Conservation (phyloP, 2,888 invertebrate species). For the Rhagonycha fulva region DNA sequence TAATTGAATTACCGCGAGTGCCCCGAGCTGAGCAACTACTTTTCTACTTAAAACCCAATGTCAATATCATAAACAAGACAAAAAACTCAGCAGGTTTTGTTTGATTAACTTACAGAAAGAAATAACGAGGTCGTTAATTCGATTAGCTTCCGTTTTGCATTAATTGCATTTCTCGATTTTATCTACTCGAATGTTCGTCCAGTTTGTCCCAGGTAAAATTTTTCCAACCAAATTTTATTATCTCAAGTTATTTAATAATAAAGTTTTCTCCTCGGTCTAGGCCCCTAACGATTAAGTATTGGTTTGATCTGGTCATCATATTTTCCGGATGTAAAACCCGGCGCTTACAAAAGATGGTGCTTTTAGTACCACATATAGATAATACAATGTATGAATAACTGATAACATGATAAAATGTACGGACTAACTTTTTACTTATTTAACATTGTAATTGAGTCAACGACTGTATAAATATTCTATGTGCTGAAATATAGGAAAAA, state of each 20-base stretch:
- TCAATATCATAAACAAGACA: slow-evolving; percentile 23
- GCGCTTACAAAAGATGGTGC: neutral
- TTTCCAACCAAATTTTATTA: neutral
- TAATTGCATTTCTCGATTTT: neutral
- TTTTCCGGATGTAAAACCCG: neutral
- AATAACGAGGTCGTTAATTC: neutral
- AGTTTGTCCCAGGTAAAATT: neutral
- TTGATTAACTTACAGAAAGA: neutral
- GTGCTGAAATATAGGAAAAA: neutral
- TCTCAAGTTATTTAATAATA: neutral
- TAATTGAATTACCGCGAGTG: slow-evolving; percentile 20
- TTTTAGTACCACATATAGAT: neutral
- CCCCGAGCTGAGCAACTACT: slow-evolving; percentile 17
- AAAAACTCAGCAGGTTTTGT: neutral
- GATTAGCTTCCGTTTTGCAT: neutral
- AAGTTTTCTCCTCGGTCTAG: neutral
- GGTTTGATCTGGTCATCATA: neutral
- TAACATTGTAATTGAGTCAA: neutral
- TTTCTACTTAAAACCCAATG: slow-evolving; percentile 18
- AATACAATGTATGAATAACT: too few species aligned
- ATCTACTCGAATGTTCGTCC: neutral
- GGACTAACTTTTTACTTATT: neutral
- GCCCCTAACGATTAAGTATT: neutral
- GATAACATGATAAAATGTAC: neutral
- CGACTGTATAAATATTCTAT: neutral